phyloP scores from a whole-genome alignment of 2,888 invertebrate genomes.

The Cantharis lateralis region DNA sequence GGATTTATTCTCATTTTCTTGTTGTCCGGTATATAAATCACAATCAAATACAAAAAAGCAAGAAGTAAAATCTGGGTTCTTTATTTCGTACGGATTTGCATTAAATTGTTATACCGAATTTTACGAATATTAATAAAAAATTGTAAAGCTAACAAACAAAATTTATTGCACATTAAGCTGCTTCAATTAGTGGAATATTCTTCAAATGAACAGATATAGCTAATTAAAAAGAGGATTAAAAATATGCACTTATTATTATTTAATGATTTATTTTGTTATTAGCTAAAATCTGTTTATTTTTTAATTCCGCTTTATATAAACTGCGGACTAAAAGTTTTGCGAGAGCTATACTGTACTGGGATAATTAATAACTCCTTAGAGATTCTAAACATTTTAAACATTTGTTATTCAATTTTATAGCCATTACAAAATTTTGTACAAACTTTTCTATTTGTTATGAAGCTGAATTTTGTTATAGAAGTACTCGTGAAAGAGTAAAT shows the following conservation, averaged over 20 bases:
- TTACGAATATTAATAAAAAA: no score
- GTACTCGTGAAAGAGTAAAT: not conserved
- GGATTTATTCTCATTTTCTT: not conserved
- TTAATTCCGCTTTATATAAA: not conserved
- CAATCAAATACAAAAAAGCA: not conserved
- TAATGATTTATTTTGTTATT: no score
- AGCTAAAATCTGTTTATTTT: not conserved
- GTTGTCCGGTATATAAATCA: not conserved
- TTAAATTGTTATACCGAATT: no score
- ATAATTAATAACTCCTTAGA: not conserved
- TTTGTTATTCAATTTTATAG: not conserved
- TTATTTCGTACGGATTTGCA: no score
- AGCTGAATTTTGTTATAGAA: not conserved
- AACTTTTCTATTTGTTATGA: not conserved
- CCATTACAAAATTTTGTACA: not conserved
- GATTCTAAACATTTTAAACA: not conserved
- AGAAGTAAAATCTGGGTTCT: not conserved
- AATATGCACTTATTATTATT: no score
- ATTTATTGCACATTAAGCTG: no score
- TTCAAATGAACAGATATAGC: no score
- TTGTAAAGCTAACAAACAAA: no score
- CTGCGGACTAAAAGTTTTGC: not conserved
- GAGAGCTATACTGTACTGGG: not conserved
- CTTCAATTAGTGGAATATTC: no score
- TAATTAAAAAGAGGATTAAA: no score